phyloP scores from a whole-genome alignment of 2,113 vertebrate species.

The Scatophagus argus region DNA sequence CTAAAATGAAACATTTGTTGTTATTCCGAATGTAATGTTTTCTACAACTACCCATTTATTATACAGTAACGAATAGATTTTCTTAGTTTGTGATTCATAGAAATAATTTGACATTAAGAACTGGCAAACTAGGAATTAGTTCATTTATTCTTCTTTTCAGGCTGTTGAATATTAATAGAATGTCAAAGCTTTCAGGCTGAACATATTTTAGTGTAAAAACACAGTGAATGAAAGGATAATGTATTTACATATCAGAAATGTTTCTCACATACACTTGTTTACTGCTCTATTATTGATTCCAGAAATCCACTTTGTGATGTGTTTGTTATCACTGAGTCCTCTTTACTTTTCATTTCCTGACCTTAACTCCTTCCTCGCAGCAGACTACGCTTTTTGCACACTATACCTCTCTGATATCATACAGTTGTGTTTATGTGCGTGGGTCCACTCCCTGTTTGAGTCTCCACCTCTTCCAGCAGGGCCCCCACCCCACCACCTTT shows the following conservation, averaged over 20 bases:
- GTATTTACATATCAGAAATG: slow-evolving; percentile 5
- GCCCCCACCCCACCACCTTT: background rate
- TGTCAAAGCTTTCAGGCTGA: background rate
- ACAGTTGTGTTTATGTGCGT: background rate
- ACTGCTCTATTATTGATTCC: slow-evolving; percentile 17
- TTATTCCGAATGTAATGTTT: slow-evolving; percentile 6
- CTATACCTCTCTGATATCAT: background rate
- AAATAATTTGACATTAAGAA: background rate
- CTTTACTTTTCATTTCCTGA: background rate
- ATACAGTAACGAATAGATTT: background rate
- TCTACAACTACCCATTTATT: background rate
- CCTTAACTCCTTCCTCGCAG: background rate
- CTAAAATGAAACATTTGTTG: slow-evolving; percentile 43
- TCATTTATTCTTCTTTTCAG: background rate
- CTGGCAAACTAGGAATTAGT: background rate
- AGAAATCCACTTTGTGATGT: slow-evolving; percentile 6
- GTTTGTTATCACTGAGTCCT: slow-evolving; percentile 9
- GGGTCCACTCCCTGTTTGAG: background rate
- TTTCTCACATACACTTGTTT: slow-evolving; percentile 11
- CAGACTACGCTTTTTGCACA: background rate
- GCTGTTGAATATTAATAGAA: slow-evolving; percentile 5
- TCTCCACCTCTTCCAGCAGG: slow-evolving; percentile 1
- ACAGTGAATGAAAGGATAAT: slow-evolving; percentile 11
- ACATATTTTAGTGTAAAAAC: background rate
- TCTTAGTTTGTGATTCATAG: slow-evolving; percentile 11